Percentiles rank a stretch among this genome's conserved stretches.
Conservation (phyloP, 2,888 invertebrate genomes). For the Idaea biselata region DNA sequence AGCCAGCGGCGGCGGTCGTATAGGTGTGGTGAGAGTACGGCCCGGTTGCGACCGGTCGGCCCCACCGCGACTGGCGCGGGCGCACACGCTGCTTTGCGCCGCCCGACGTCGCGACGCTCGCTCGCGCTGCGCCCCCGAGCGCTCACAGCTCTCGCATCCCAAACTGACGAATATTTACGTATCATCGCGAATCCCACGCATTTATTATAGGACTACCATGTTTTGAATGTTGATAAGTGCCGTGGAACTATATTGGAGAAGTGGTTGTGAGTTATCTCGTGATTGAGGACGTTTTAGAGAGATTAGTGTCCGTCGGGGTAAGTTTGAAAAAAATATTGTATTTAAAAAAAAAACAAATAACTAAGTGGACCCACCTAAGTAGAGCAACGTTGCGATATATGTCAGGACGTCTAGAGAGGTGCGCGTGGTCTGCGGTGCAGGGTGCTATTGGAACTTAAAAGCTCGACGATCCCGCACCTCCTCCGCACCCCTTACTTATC, state of each 20-base stretch:
- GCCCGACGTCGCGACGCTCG: slow-evolving; percentile 75
- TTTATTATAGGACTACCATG: slow-evolving; percentile 48
- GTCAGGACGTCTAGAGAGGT: slow-evolving; percentile 8
- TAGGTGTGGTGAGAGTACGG: slow-evolving; percentile 70
- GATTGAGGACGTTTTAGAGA: slow-evolving; percentile 25
- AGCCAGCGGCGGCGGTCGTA: slow-evolving; percentile 33
- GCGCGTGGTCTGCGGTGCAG: slow-evolving; percentile 2
- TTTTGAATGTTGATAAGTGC: slow-evolving; percentile 52
- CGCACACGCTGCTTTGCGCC: slow-evolving; percentile 71
- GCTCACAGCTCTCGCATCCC: slow-evolving; percentile 37
- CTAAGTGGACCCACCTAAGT: not conserved
- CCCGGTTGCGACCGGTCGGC: slow-evolving; percentile 79
- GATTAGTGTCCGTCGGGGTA: slow-evolving; percentile 22
- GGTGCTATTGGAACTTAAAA: not conserved
- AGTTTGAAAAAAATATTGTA: slow-evolving; percentile 13
- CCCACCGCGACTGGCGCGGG: slow-evolving; percentile 66
- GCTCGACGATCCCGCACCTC: not conserved
- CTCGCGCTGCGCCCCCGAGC: slow-evolving; percentile 62
- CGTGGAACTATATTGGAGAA: slow-evolving; percentile 40
- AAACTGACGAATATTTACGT: slow-evolving; percentile 44
- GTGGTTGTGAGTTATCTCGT: slow-evolving; percentile 45
- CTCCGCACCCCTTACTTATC: not conserved
- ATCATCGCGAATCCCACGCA: slow-evolving; percentile 48
- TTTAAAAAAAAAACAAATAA: not conserved
- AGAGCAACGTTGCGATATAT: not conserved